These are phyloP conservation scores for Microchrysa polita DNA, from an alignment of 2,888 invertebrate genomes.

Conservation along the genomic window DNA sequence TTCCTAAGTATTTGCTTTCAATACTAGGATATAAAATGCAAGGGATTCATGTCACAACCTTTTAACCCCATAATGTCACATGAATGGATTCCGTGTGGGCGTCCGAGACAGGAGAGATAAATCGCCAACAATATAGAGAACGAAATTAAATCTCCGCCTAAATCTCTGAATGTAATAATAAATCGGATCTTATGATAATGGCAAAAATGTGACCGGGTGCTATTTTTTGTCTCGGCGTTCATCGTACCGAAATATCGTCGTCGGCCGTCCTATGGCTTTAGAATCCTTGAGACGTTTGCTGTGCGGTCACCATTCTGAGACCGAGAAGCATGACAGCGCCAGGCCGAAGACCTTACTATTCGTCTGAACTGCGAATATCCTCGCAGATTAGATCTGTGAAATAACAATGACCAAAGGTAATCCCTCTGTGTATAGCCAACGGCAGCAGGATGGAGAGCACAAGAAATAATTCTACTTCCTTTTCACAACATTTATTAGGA, in stretches of 20 bases:
- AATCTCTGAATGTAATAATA: constrained; percentile 27
- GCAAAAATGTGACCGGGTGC: constrained; percentile 22
- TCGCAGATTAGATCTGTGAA: not conserved
- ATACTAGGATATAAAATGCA: too few relatives aligned
- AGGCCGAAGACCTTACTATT: constrained; percentile 1
- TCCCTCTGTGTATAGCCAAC: constrained; percentile 22
- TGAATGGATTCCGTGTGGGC: not conserved
- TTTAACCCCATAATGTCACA: too few relatives aligned
- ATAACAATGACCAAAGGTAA: constrained; percentile 15
- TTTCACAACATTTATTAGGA: constrained; percentile 23
- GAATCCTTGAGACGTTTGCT: not conserved
- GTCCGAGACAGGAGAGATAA: too few relatives aligned
- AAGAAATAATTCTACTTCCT: constrained; percentile 6
- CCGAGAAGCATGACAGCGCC: constrained; percentile 12
- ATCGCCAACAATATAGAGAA: not conserved
- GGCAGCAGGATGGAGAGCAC: constrained; percentile 2
- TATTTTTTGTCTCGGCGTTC: not conserved
- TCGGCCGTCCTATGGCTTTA: too few relatives aligned
- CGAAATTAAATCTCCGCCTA: constrained; percentile 10
- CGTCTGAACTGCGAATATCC: constrained; percentile 17
- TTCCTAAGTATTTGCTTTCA: too few relatives aligned
- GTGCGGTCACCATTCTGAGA: not conserved
- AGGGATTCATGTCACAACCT: too few relatives aligned
- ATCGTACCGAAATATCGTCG: constrained; percentile 16
- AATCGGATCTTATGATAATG: constrained; percentile 21